phyloP scores from a whole-genome alignment of 2,888 invertebrate species.

The Ennomos quercinarius region DNA sequence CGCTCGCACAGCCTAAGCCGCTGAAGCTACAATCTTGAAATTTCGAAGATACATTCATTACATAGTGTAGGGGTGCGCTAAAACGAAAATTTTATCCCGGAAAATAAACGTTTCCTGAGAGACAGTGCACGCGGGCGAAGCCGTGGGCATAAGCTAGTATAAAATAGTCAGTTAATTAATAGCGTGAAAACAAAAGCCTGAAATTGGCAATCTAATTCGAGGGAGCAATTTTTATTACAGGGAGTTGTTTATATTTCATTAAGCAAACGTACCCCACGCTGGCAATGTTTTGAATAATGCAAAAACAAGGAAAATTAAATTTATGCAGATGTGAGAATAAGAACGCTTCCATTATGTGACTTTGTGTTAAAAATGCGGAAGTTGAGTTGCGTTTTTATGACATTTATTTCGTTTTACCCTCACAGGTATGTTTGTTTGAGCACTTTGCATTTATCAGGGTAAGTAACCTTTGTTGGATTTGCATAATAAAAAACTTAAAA shows the following conservation, averaged over 20 bases:
- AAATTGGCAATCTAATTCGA: conserved; percentile 37
- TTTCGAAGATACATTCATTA: too few relatives aligned
- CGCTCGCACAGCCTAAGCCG: too few relatives aligned
- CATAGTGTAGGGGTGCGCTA: too few relatives aligned
- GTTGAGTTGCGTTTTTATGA: conserved; percentile 7
- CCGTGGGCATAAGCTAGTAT: too few relatives aligned
- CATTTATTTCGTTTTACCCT: conserved; percentile 1
- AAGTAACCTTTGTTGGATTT: neutral
- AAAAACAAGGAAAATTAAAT: conserved; percentile 39
- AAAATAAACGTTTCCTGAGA: too few relatives aligned
- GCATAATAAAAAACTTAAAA: too few relatives aligned
- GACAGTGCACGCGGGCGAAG: too few relatives aligned
- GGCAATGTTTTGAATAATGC: conserved; percentile 39
- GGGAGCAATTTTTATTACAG: conserved; percentile 33
- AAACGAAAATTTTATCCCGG: too few relatives aligned
- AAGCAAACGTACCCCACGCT: conserved; percentile 36
- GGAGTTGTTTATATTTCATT: conserved; percentile 57
- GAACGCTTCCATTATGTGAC: conserved; percentile 28
- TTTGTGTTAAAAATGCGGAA: conserved; percentile 21
- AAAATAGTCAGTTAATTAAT: conserved; percentile 31
- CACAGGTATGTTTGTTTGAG: conserved; percentile 2
- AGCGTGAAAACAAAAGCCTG: conserved; percentile 29
- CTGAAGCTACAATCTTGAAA: too few relatives aligned
- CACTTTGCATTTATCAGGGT: too few relatives aligned
- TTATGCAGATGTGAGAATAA: conserved; percentile 35